phyloP scores from a whole-genome alignment of 2,888 invertebrate species.

The Drosophila koepferae region DNA sequence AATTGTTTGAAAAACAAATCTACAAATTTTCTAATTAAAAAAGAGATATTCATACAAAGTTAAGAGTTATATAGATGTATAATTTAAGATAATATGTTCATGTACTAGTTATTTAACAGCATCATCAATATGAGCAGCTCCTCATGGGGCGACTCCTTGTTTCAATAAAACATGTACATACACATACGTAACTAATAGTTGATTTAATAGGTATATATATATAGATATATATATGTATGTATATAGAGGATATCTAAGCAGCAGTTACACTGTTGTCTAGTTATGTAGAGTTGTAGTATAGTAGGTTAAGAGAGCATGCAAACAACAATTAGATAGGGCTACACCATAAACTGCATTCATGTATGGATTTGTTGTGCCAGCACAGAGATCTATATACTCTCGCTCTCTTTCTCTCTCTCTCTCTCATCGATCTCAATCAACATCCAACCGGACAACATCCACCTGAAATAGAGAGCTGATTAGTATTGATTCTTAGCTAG shows the following conservation, averaged over 20 bases:
- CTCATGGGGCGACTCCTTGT: slow-evolving; percentile 2
- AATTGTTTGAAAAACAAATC: slow-evolving; percentile 54
- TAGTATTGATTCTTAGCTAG: slow-evolving; percentile 75
- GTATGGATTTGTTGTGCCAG: slow-evolving; percentile 55
- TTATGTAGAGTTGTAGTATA: slow-evolving; percentile 50
- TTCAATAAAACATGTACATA: slow-evolving; percentile 38
- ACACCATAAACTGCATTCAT: slow-evolving; percentile 68
- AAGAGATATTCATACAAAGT: slow-evolving; percentile 68
- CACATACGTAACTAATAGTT: slow-evolving; percentile 40
- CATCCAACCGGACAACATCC: slow-evolving; percentile 67
- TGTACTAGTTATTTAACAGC: slow-evolving; percentile 51
- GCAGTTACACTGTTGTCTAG: slow-evolving; percentile 56
- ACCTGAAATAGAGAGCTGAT: slow-evolving; percentile 84
- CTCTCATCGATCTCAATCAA: slow-evolving; percentile 50
- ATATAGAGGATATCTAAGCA: slow-evolving; percentile 54
- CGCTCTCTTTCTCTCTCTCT: slow-evolving; percentile 24
- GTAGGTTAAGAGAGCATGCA: slow-evolving; percentile 73
- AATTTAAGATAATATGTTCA: slow-evolving; percentile 42
- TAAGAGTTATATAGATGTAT: slow-evolving; percentile 42
- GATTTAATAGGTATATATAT: slow-evolving; percentile 20
- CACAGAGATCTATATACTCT: slow-evolving; percentile 33
- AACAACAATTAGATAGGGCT: slow-evolving; percentile 73
- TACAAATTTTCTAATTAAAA: slow-evolving; percentile 70
- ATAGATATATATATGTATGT: slow-evolving; percentile 23
- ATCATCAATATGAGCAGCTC: slow-evolving; percentile 19